A percentile compares a stretch with the other conserved stretches of the same genome.
Evolutionary conservation across 2,888 invertebrate genomes (phyloP).

Genomic region (Trichogramma evanescens): DNA sequence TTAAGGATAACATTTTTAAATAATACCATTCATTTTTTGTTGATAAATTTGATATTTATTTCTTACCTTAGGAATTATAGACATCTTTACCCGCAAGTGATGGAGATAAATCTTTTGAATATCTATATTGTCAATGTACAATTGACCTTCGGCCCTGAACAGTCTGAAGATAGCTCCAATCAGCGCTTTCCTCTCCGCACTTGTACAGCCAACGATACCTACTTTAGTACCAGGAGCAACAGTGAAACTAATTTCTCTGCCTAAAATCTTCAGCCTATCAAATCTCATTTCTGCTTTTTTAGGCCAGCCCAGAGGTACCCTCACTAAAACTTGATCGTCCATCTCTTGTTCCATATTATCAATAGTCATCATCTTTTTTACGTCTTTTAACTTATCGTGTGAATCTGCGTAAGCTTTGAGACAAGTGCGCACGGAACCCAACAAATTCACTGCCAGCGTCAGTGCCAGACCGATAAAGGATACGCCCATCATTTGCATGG

Average conservation of each 20-base stretch:
- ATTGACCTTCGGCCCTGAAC: conserved; percentile 67
- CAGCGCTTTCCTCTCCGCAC: conserved; percentile 80
- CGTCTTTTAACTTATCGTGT: conserved; percentile 47
- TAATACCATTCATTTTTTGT: not conserved
- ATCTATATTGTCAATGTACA: conserved; percentile 70
- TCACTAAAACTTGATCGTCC: conserved; percentile 52
- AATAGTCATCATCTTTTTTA: conserved; percentile 71
- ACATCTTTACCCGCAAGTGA: conserved; percentile 71
- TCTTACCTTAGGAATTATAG: conserved; percentile 67
- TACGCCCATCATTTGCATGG: conserved; percentile 46
- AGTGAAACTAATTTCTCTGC: conserved; percentile 63
- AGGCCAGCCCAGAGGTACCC: conserved; percentile 63
- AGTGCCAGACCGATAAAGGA: conserved; percentile 63
- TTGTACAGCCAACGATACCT: conserved; percentile 80
- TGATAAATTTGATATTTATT: no score
- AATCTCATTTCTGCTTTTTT: conserved; percentile 58
- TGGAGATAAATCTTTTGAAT: conserved; percentile 65
- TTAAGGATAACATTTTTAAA: not conserved
- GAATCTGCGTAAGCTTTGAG: conserved; percentile 69
- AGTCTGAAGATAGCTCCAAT: conserved; percentile 76
- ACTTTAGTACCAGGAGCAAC: conserved; percentile 67
- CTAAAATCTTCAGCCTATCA: conserved; percentile 60
- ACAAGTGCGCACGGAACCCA: conserved; percentile 75
- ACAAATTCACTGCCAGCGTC: conserved; percentile 64
- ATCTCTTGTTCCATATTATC: conserved; percentile 71